Evolutionary conservation across 2,888 invertebrate species (phyloP), one percentile per base, ranked within the genome.

Genomic region (Oscheius sp.): DNA sequence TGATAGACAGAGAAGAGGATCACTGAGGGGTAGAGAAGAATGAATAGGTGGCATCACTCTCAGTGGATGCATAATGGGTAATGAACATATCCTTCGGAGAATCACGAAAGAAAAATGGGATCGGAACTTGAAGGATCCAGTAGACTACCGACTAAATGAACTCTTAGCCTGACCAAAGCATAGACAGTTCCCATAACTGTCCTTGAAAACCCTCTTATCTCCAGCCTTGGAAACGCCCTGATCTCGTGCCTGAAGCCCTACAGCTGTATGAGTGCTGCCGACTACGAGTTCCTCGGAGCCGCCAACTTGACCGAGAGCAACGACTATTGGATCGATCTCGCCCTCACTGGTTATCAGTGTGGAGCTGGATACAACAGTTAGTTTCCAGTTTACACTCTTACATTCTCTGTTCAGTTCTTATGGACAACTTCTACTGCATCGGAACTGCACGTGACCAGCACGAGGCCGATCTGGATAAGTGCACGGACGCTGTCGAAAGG

Each of bases 301-400:
- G 74, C 75, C 60, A 81, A 81, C 50, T 42, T 74, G 65, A 79
- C 81, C 42, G 76, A 81, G 37, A 79, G 79, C 13, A 70, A 58
- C 50, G 81, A 81, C 60, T 81, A 79, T 47, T 79, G 78, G 78
- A 78, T 81, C 33, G 81, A 81, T 50, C 58, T 79, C 65, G 81
- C 79, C n/a, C 78, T 81, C 21, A 77, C 81, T 1, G 48, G 74
- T 4, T 81, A 79, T 48, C 79, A 79, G 62, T 81, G 81, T 66
- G 77, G 77, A 57, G 73, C 73, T 47, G 81, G 79, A 66, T 81
- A 81, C 37, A 77, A 79, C 68, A 75, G 79, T 79, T 50, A 78
- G 74, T 66, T 33, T 29, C 11, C 13, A 7, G 13, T 53, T 7
- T 50, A 50, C 9, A 53, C 11, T 53, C 13, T 4, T 9, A 35